These are phyloP conservation scores for Craniophora ligustri DNA, from an alignment of 2,888 invertebrate species.

Conservation along the genomic window DNA sequence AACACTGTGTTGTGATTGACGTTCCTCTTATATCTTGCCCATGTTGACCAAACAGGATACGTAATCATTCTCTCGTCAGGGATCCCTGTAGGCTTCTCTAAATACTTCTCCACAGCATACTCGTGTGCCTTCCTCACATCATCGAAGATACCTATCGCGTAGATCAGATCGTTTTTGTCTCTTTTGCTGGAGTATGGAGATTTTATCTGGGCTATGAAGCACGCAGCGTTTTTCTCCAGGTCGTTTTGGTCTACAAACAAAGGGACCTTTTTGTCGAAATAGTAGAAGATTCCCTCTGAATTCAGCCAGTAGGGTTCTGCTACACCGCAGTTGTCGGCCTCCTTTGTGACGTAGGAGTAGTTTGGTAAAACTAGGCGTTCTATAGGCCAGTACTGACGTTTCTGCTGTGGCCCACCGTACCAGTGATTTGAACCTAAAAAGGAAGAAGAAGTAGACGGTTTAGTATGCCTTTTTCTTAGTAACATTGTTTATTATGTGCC, in stretches of 20 bases:
- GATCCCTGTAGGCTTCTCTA: slow-evolving; percentile 87
- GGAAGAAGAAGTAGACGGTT: no score
- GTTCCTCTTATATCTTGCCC: slow-evolving; percentile 88
- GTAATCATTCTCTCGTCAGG: slow-evolving; percentile 88
- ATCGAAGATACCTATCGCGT: slow-evolving; percentile 89
- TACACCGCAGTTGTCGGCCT: slow-evolving; percentile 87
- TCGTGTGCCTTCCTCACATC: slow-evolving; percentile 89
- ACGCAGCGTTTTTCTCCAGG: slow-evolving; percentile 77
- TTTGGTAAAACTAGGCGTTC: slow-evolving; percentile 84
- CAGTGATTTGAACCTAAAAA: slow-evolving; percentile 82
- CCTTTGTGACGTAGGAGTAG: slow-evolving; percentile 88
- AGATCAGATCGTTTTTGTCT: slow-evolving; percentile 81
- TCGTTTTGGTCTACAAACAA: slow-evolving; percentile 91
- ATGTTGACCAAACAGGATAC: slow-evolving; percentile 91
- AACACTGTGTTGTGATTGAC: slow-evolving; percentile 85
- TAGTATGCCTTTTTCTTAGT: no score
- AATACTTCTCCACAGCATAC: slow-evolving; percentile 88
- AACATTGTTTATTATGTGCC: no score
- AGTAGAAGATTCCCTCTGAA: slow-evolving; percentile 90
- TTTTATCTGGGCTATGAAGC: slow-evolving; percentile 83
- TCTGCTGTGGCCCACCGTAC: slow-evolving; percentile 90
- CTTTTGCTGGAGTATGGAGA: slow-evolving; percentile 83
- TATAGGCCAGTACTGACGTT: slow-evolving; percentile 90
- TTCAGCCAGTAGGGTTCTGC: slow-evolving; percentile 91
- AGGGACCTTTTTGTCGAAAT: slow-evolving; percentile 90